These are phyloP conservation scores for Spheniscus mendiculus DNA, from an alignment of 2,113 vertebrate species.

Conservation along the genomic window DNA sequence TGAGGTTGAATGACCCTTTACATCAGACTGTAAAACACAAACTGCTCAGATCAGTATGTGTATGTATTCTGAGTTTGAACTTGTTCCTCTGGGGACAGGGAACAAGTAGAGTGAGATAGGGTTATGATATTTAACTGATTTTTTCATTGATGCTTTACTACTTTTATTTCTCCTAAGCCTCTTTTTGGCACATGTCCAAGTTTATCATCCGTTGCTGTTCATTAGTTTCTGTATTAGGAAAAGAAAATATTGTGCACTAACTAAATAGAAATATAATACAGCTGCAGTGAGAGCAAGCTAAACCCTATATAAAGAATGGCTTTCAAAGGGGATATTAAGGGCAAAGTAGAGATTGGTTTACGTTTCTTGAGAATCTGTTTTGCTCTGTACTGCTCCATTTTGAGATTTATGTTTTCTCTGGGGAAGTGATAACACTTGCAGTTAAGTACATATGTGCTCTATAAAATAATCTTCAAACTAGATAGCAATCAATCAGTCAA, in stretches of 20 bases:
- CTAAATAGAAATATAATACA: background rate
- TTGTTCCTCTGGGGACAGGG: background rate
- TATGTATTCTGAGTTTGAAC: background rate
- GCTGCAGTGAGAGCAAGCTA: background rate
- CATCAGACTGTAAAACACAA: background rate
- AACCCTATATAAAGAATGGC: background rate
- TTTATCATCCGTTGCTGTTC: background rate
- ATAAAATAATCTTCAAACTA: slow-evolving; percentile 37
- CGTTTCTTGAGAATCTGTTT: slow-evolving; percentile 47
- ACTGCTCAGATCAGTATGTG: background rate
- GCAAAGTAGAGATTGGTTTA: slow-evolving; percentile 21
- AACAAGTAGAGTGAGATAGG: background rate
- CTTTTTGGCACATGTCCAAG: background rate
- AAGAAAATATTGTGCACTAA: background rate
- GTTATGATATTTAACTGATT: background rate
- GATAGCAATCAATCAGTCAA: background rate
- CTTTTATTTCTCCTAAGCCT: background rate
- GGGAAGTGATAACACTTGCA: slow-evolving; percentile 37
- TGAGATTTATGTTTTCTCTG: slow-evolving; percentile 38
- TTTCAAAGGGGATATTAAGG: slow-evolving; percentile 31
- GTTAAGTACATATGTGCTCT: slow-evolving; percentile 13
- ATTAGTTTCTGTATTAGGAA: background rate
- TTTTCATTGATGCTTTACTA: background rate
- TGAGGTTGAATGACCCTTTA: background rate
- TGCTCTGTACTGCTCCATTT: background rate